Evolutionary conservation across 2,113 vertebrate species (phyloP).

Genomic region (Dicentrarchus labrax): DNA sequence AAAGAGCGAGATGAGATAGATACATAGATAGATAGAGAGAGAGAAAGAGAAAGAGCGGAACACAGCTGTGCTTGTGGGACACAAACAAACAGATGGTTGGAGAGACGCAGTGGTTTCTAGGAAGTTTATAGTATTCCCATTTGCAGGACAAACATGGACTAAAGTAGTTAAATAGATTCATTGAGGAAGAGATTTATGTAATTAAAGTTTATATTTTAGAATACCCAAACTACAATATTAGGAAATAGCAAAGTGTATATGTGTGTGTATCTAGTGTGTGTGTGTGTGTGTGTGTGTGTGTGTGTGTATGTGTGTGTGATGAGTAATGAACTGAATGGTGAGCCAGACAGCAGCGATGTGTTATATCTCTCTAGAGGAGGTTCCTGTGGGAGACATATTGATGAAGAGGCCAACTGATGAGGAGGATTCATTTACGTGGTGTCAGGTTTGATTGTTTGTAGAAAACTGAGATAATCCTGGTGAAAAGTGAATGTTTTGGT

Average conservation of each 20-base stretch:
- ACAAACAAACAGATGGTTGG: background rate
- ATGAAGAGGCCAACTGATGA: background rate
- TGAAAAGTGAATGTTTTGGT: no score
- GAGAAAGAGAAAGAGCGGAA: background rate
- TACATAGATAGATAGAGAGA: no score
- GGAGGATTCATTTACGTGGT: background rate
- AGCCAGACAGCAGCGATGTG: background rate
- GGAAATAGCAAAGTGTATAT: background rate
- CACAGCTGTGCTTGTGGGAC: background rate
- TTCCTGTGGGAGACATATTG: background rate
- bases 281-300: no score
- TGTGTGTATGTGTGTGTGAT: background rate
- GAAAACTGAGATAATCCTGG: no score
- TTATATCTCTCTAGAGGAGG: background rate
- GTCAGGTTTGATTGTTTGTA: no score
- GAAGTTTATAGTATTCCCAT: no score
- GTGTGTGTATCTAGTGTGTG: background rate
- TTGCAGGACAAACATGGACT: no score
- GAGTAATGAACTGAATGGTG: background rate
- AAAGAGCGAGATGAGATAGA: background rate
- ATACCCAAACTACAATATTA: background rate
- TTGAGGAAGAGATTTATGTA: background rate
- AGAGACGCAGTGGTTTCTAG: no score
- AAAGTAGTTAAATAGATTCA: background rate
- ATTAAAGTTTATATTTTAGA: background rate